Conservation (phyloP, 2,888 invertebrate genomes). For the Athalia cordata region DNA sequence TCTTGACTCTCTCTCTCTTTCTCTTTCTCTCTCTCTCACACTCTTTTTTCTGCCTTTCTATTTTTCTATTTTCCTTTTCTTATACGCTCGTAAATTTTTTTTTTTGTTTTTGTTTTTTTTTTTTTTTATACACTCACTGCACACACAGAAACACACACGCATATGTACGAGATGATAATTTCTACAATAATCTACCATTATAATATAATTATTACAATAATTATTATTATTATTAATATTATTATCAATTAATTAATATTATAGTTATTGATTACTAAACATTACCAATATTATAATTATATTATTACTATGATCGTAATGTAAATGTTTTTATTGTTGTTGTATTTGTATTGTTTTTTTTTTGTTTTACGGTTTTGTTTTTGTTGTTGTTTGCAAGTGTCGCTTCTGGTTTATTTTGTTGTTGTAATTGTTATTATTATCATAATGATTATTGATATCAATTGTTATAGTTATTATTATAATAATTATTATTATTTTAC, state of each 20-base stretch:
- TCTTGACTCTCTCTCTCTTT: slow-evolving; percentile 32
- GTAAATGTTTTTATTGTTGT: not conserved
- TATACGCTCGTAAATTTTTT: not conserved
- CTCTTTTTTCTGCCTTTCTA: slow-evolving; percentile 23
- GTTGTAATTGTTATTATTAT: slow-evolving; percentile 46
- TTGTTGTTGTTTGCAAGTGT: not conserved
- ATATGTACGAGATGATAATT: slow-evolving; percentile 17
- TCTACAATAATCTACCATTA: not conserved
- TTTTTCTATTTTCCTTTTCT: slow-evolving; percentile 8
- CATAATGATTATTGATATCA: not conserved
- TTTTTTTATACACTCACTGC: not conserved
- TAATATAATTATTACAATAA: slow-evolving; percentile 6
- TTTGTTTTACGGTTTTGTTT: not conserved
- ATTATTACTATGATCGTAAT: not conserved
- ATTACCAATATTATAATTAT: slow-evolving; percentile 25
- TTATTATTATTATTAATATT: slow-evolving; percentile 27
- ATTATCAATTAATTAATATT: not conserved
- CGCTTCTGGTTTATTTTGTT: too few relatives aligned
- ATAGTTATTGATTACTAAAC: slow-evolving; percentile 21
- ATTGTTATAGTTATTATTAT: not conserved
- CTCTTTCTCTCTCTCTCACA: slow-evolving; percentile 33
- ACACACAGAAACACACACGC: not conserved
- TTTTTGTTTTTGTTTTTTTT: not conserved
- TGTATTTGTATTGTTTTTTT: not conserved
- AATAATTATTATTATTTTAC: slow-evolving; percentile 13